Evolutionary conservation across 2,113 vertebrate species (phyloP).

Genomic region (Leiothrix lutea): DNA sequence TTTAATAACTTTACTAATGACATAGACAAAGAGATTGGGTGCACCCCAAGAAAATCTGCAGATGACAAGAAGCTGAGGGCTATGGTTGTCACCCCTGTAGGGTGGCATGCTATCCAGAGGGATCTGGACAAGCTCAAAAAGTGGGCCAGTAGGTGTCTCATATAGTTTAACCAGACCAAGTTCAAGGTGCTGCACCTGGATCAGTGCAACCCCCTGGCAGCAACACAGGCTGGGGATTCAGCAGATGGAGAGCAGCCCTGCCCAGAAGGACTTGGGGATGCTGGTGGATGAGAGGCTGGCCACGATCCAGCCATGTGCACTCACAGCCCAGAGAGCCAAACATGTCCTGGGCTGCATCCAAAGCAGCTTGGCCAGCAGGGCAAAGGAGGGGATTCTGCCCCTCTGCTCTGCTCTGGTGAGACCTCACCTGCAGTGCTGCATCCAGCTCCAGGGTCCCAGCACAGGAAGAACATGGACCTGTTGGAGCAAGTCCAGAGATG

Average conservation of each 20-base stretch:
- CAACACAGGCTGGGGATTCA: background rate
- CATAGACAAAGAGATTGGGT: background rate
- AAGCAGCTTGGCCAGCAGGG: too few species aligned
- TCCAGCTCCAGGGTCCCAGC: too few species aligned
- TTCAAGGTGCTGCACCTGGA: background rate
- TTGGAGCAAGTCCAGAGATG: too few species aligned
- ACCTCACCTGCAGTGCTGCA: too few species aligned
- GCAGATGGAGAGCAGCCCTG: background rate
- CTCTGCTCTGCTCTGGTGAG: too few species aligned
- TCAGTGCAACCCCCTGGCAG: rapidly evolving
- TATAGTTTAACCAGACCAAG: too few species aligned
- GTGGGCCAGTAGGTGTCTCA: background rate
- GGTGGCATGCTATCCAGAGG: background rate
- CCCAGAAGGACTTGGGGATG: rapidly evolving
- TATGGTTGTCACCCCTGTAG: background rate
- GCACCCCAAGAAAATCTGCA: background rate
- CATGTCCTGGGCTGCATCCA: too few species aligned
- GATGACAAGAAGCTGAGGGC: background rate
- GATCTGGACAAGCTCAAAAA: background rate
- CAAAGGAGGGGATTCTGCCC: too few species aligned
- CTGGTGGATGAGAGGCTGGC: background rate
- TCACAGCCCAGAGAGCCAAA: too few species aligned
- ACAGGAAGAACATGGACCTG: too few species aligned
- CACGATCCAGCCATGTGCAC: too few species aligned
- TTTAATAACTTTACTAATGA: background rate